These are phyloP conservation scores for Anoplolepis gracilipes DNA, from an alignment of 1,140 invertebrate species.

Conservation along the genomic window DNA sequence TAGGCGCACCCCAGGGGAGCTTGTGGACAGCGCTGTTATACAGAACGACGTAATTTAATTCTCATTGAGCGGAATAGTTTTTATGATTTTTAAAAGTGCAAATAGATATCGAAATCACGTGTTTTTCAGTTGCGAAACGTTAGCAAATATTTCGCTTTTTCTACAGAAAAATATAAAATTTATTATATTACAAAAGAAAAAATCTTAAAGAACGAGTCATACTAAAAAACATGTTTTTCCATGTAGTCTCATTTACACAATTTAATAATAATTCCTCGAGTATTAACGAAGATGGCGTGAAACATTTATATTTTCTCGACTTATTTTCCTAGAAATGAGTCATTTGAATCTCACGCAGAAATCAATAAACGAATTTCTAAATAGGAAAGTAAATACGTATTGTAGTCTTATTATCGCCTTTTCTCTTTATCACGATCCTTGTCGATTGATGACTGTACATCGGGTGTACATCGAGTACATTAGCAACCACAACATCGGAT, in stretches of 20 bases:
- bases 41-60: slow-evolving; percentile 51
- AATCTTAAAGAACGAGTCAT: not conserved
- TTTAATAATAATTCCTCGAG: too few species aligned
- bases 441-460: slow-evolving; percentile 44
- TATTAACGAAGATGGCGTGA: not conserved
- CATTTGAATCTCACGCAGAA: slow-evolving; percentile 15
- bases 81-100: slow-evolving; percentile 11
- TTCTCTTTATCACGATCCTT: slow-evolving; percentile 66
- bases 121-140: not conserved
- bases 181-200: not conserved
- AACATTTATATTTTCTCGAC: not conserved
- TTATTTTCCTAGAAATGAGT: slow-evolving; percentile 10
- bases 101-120: not conserved
- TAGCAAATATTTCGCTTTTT: not conserved
- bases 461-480: slow-evolving; percentile 67
- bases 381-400: slow-evolving; percentile 67
- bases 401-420: slow-evolving; percentile 55
- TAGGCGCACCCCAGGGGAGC: slow-evolving; percentile 28
- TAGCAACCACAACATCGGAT: slow-evolving; percentile 74
- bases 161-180: not conserved
- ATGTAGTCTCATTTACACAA: not conserved
- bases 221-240: not conserved
- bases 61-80: slow-evolving; percentile 40
- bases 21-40: slow-evolving; percentile 34
- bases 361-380: slow-evolving; percentile 57